Evolutionary conservation across 1,140 invertebrate genomes (phyloP).

Genomic region (Halictus rubicundus): DNA sequence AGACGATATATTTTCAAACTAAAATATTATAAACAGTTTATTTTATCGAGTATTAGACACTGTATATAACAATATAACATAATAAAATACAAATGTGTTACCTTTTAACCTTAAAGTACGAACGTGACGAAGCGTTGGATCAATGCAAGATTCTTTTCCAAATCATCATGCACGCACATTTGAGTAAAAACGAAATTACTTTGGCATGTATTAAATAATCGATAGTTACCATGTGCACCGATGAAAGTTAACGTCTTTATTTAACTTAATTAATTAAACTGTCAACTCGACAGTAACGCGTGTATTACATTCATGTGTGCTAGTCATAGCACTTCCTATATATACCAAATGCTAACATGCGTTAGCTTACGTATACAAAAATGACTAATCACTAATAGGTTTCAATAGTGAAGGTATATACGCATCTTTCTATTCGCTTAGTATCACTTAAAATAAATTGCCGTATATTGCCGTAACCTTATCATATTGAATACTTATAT

Average conservation of each 20-base stretch:
- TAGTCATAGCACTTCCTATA: background rate
- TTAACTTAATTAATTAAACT: constrained; percentile 50
- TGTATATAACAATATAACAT: background rate
- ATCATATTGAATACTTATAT: background rate
- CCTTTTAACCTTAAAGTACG: constrained; percentile 48
- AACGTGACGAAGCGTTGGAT: constrained; percentile 24
- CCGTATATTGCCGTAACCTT: background rate
- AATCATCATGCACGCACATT: constrained; percentile 37
- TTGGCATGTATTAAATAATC: constrained; percentile 23
- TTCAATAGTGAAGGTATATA: background rate
- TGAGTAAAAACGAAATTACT: constrained; percentile 19
- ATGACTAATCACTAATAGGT: constrained; percentile 34
- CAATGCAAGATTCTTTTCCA: constrained; percentile 23
- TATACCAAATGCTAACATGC: constrained; percentile 1
- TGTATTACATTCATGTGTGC: constrained; percentile 23
- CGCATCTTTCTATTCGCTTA: background rate
- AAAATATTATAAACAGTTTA: background rate
- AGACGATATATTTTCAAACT: background rate
- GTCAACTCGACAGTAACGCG: constrained; percentile 45
- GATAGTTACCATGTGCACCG: constrained; percentile 13
- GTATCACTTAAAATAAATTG: constrained; percentile 13
- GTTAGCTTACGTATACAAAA: constrained; percentile 9
- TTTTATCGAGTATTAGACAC: background rate
- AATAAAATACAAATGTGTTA: constrained; percentile 39
- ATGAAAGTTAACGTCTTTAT: constrained; percentile 13